Evolutionary conservation across 2,888 invertebrate species (phyloP).

Genomic region (Entomobrya proxima): DNA sequence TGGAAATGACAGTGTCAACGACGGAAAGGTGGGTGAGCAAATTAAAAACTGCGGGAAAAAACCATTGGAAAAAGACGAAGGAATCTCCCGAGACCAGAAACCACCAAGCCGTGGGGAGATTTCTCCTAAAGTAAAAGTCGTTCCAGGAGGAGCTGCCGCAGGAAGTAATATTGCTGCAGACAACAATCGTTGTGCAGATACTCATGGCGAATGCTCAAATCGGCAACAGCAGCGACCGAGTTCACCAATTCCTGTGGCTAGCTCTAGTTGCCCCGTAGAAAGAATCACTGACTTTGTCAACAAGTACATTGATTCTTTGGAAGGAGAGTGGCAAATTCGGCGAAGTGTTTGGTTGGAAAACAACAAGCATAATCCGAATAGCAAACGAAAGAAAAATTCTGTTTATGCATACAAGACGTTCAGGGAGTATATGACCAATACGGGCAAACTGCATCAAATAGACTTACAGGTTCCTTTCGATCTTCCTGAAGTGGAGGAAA

Average conservation of each 20-base stretch:
- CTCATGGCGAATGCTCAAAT: neutral
- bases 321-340: slow-evolving; percentile 36
- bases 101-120: neutral
- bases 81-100: neutral
- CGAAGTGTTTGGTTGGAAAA: slow-evolving; percentile 35
- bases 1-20: neutral
- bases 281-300: neutral
- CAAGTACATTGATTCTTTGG: slow-evolving; percentile 41
- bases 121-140: neutral
- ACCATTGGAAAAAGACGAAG: neutral
- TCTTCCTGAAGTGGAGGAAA: slow-evolving; percentile 9
- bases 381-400: neutral
- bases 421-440: neutral
- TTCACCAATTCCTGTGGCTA: neutral
- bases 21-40: slow-evolving; percentile 1
- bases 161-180: neutral
- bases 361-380: slow-evolving; percentile 1
- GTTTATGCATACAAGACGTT: slow-evolving; percentile 39
- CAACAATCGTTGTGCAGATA: neutral
- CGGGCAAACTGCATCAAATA: neutral
- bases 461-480: slow-evolving; percentile 40
- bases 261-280: neutral
- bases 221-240: neutral
- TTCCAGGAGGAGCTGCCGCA: neutral
- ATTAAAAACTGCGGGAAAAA: neutral